phyloP scores from a whole-genome alignment of 23 tunicate genomes.

The Trididemnum clinides region DNA sequence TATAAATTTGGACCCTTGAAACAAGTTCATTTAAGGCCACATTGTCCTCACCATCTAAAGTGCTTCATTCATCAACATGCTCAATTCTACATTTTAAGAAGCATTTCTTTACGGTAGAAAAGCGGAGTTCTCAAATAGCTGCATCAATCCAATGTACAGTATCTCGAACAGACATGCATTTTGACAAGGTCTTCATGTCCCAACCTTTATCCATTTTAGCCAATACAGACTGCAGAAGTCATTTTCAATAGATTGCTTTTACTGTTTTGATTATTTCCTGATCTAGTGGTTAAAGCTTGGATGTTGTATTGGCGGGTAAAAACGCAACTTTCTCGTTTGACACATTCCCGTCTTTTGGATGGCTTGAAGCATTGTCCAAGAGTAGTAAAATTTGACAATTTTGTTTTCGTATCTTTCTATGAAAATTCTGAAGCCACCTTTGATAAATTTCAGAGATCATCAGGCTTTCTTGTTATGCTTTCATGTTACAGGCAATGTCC shows the following conservation, averaged over 20 bases:
- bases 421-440: slow-evolving; percentile 17
- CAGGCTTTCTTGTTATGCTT: slow-evolving; percentile 9
- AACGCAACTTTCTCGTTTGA: slow-evolving; percentile 24
- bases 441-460: slow-evolving; percentile 1
- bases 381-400: slow-evolving; percentile 12
- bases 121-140: slow-evolving; percentile 13
- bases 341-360: slow-evolving; percentile 3
- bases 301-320: slow-evolving; percentile 29
- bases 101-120: slow-evolving; percentile 24
- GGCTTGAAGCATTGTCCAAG: slow-evolving; percentile 29
- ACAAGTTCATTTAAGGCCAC: slow-evolving; percentile 14
- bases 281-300: slow-evolving; percentile 27
- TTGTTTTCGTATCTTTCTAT: slow-evolving; percentile 15
- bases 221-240: slow-evolving; percentile 23
- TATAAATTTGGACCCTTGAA: slow-evolving; percentile 25
- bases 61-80: slow-evolving; percentile 2
- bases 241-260: slow-evolving; percentile 10
- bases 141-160: slow-evolving; percentile 1
- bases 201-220: neutral
- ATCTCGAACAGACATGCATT: slow-evolving; percentile 30
- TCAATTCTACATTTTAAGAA: slow-evolving; percentile 16
- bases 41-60: slow-evolving; percentile 19
- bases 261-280: slow-evolving; percentile 6
- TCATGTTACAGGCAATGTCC: too few relatives aligned
- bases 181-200: neutral